These are phyloP conservation scores for Etheostoma spectabile DNA, from an alignment of 2,113 vertebrate genomes.

Conservation along the genomic window DNA sequence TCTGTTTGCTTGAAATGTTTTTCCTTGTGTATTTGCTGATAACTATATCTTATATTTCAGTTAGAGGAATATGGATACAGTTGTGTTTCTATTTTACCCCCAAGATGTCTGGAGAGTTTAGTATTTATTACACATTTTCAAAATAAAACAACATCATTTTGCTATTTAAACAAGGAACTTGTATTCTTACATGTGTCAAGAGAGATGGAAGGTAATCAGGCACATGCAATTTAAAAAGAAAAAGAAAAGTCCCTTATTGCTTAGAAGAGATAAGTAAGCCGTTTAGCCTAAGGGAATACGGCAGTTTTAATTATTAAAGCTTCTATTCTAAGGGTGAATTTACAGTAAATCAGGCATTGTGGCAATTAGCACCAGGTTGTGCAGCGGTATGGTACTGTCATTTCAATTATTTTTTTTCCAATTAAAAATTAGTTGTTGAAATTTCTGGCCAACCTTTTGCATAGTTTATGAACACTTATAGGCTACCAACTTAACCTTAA, in stretches of 20 bases:
- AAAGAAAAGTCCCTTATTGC: not conserved
- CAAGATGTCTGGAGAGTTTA: not conserved
- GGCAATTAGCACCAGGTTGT: too few species aligned
- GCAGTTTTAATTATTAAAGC: not conserved
- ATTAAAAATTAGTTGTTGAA: too few species aligned
- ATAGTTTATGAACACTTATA: too few species aligned
- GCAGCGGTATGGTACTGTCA: too few species aligned
- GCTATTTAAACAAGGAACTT: slow-evolving; percentile 9
- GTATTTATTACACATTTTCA: slow-evolving; percentile 9
- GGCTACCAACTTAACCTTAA: not conserved
- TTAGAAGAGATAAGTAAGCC: not conserved
- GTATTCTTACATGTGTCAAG: not conserved
- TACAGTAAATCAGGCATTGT: too few species aligned
- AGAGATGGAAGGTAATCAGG: not conserved
- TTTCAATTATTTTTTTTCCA: too few species aligned
- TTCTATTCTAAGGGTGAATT: too few species aligned
- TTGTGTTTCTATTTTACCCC: slow-evolving; percentile 16
- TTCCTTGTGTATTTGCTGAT: slow-evolving; percentile 35
- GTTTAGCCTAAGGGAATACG: not conserved
- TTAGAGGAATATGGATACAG: not conserved
- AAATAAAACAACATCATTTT: not conserved
- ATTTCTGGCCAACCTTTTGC: too few species aligned
- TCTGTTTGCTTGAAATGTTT: slow-evolving; percentile 47
- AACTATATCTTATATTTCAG: slow-evolving; percentile 36
- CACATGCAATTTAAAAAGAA: not conserved